phyloP scores from a whole-genome alignment of 2,888 invertebrate genomes.

The Orthonychiurus folsomi region DNA sequence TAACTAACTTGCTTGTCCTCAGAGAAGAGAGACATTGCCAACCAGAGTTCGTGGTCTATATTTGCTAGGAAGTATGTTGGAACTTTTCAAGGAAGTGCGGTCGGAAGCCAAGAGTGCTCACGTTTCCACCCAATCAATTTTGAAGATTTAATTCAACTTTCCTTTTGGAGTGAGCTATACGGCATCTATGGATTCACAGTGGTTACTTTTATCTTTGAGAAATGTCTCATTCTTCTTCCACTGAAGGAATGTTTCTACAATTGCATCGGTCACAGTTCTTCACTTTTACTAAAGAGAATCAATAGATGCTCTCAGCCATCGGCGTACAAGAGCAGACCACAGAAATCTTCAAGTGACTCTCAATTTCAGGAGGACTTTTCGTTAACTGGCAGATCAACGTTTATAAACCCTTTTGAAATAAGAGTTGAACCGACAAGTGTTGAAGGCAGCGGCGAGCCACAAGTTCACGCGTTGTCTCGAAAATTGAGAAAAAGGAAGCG shows the following conservation, averaged over 20 bases:
- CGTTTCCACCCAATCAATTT: constrained; percentile 17
- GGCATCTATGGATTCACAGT: constrained; percentile 15
- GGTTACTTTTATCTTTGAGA: constrained; percentile 18
- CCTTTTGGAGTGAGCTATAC: constrained; percentile 26
- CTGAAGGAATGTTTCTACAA: constrained; percentile 16
- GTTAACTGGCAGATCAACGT: no score
- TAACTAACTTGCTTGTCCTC: no score
- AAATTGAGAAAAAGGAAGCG: not conserved
- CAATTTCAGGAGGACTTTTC: not conserved
- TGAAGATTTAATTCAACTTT: constrained; percentile 15
- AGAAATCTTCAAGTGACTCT: not conserved
- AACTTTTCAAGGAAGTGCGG: not conserved
- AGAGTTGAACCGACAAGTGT: no score
- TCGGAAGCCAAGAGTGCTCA: not conserved
- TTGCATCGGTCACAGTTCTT: constrained; percentile 3
- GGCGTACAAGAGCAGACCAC: not conserved
- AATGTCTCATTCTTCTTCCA: constrained; percentile 20
- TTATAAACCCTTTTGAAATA: not conserved
- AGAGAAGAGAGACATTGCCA: no score
- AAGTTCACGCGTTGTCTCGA: not conserved
- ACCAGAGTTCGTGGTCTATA: not conserved
- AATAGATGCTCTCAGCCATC: not conserved
- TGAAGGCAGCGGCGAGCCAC: not conserved
- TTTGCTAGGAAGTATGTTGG: not conserved
- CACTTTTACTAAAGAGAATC: not conserved